A percentile compares a stretch with the other conserved stretches of the same genome.
phyloP scores from a whole-genome alignment of 1,140 invertebrate species.

The Melitaea cinxia region DNA sequence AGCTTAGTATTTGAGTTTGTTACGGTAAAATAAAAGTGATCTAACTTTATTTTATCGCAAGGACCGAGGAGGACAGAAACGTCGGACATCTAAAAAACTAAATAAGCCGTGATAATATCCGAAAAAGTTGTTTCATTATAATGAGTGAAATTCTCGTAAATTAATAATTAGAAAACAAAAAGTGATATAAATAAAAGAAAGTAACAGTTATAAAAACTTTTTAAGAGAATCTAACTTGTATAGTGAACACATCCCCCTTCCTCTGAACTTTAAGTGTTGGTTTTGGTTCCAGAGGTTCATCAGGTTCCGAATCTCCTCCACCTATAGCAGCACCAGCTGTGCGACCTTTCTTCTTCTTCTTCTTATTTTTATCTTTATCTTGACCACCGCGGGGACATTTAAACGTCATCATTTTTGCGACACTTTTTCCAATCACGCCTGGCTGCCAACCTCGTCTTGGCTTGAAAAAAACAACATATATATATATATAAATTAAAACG shows the following conservation, averaged over 20 bases:
- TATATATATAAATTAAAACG: too few relatives aligned
- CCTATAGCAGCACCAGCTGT: slow-evolving; percentile 52
- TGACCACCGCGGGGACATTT: slow-evolving; percentile 61
- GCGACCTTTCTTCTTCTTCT: slow-evolving; percentile 67
- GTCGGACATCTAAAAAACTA: too few relatives aligned
- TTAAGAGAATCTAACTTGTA: slow-evolving; percentile 81
- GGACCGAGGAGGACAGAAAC: too few relatives aligned
- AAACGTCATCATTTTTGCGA: slow-evolving; percentile 78
- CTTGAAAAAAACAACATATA: slow-evolving; percentile 45
- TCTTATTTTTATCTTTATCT: slow-evolving; percentile 69
- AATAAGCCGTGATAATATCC: too few relatives aligned
- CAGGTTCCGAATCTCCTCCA: slow-evolving; percentile 67
- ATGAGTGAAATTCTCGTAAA: too few relatives aligned
- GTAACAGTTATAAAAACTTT: too few relatives aligned
- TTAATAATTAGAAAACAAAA: too few relatives aligned
- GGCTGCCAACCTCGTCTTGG: slow-evolving; percentile 81
- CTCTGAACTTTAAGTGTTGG: slow-evolving; percentile 82
- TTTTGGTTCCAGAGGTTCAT: slow-evolving; percentile 74
- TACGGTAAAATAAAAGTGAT: too few relatives aligned
- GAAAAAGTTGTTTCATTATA: too few relatives aligned
- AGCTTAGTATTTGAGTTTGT: too few relatives aligned
- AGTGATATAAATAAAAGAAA: too few relatives aligned
- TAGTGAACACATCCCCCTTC: slow-evolving; percentile 81
- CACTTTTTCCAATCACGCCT: slow-evolving; percentile 79
- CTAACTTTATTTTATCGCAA: too few relatives aligned